Evolutionary conservation across 1,140 invertebrate genomes (phyloP), one percentile per base, ranked within the genome.

Genomic region (Plodia interpunctella): DNA sequence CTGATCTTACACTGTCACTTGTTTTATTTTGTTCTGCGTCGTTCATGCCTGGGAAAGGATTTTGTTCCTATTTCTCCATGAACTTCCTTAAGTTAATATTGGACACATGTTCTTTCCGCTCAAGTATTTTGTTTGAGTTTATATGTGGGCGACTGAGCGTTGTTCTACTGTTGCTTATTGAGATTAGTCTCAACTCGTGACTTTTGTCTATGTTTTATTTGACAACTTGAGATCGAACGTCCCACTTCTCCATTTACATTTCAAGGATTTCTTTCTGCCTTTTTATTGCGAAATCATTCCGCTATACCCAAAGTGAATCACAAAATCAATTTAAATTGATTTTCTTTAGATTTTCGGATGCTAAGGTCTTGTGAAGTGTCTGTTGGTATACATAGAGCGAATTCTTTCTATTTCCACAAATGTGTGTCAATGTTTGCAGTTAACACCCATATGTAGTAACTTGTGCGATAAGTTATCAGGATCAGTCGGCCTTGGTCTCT

Each of bases 41-140:
- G 38, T 44, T 44, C 15, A 44, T 44, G 38, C 38, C 6, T 44
- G 38, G n/a, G 38, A 44, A 44, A 44, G 38, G 38, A 44, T 44
- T 44, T 44, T 44, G 38, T 44, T 6, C 13, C n/a, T 44, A 44
- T n/a, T 44, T 44, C 10, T 10, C 9, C 38, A 44, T 15, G 13
- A 44, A 17, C 15, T 44, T 44, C 30, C 38, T n/a, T 15, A 44
- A 44, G 38, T 44, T 44, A 44, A 44, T 44, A 44, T 44, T 44
- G 38, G 13, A n/a, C 38, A 44, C 38, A 44, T 44, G 38, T 44
- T 44, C 38, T 44, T 44, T 44, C 5, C 15, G 5, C 5, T 44
- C 13, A 44, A 15, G 38, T 44, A 44, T 44, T 15, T 3, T 44
- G 8, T 44, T 44, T 44, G 38, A 15, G 38, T 44, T 44, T n/a